A percentile compares a stretch with the other conserved stretches of the same genome.
Evolutionary conservation across 92 coral and sea anemone species (phyloP).

Genomic region (Nematostella vectensis): DNA sequence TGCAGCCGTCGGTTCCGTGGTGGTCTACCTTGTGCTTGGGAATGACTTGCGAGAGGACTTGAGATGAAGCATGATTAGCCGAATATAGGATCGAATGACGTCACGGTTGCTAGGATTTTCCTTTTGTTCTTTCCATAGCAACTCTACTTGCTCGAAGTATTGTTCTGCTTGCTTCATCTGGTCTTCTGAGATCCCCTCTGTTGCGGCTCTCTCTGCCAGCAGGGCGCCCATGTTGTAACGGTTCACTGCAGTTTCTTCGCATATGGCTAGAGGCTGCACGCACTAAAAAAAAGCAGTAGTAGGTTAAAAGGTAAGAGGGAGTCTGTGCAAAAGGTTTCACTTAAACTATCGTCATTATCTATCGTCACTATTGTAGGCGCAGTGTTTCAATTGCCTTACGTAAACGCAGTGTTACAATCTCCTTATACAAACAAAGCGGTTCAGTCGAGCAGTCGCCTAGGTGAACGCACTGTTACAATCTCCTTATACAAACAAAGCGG

Average conservation of each 20-base stretch:
- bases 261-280: constrained; percentile 26
- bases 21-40: too few relatives aligned
- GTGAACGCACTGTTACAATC: too few relatives aligned
- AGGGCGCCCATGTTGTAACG: constrained; percentile 62
- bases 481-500: too few relatives aligned
- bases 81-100: constrained; percentile 27
- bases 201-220: constrained; percentile 46
- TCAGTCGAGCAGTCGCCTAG: too few relatives aligned
- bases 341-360: too few relatives aligned
- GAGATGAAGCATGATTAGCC: constrained; percentile 26
- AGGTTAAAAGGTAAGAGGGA: too few relatives aligned
- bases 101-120: constrained; percentile 31
- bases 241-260: constrained; percentile 62
- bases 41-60: constrained; percentile 29
- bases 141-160: constrained; percentile 30
- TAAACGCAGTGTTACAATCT: too few relatives aligned
- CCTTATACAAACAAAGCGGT: too few relatives aligned
- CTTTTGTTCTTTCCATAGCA: constrained; percentile 32
- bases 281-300: constrained; percentile 18
- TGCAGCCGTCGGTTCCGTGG: too few relatives aligned
- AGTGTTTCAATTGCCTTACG: too few relatives aligned
- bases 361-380: too few relatives aligned
- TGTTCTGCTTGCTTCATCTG: constrained; percentile 28
- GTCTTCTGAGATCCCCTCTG: constrained; percentile 12
- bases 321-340: too few relatives aligned